Conservation (phyloP, 1,140 invertebrate species). For the Drosophila micromelanica region DNA sequence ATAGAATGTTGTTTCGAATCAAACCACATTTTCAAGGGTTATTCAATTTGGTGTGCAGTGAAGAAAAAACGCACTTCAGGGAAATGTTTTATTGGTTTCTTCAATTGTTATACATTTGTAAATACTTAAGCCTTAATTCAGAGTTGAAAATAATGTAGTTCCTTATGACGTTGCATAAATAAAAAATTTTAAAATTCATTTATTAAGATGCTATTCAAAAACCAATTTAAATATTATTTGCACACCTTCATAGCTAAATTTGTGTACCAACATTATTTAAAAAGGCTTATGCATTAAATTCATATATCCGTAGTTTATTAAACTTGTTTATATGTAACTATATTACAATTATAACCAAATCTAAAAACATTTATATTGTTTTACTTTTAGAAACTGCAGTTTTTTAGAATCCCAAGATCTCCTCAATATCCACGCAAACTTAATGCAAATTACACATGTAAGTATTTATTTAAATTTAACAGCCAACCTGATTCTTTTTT, state of each 20-base stretch:
- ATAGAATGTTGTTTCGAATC: conserved; percentile 2
- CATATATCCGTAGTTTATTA: too few relatives aligned
- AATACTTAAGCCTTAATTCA: neutral
- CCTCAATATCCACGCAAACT: conserved; percentile 37
- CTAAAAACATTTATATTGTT: neutral
- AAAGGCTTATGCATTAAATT: too few relatives aligned
- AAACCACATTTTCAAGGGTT: conserved; percentile 49
- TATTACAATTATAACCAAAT: conserved; percentile 2
- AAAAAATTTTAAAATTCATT: neutral
- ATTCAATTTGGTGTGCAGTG: conserved; percentile 30
- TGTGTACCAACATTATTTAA: too few relatives aligned
- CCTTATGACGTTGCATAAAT: neutral
- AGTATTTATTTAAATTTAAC: conserved; percentile 9
- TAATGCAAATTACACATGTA: conserved; percentile 69
- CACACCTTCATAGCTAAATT: too few relatives aligned
- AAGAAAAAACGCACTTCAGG: conserved; percentile 15
- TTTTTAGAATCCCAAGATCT: conserved; percentile 49
- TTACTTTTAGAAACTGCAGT: conserved; percentile 41
- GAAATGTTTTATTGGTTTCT: conserved; percentile 26
- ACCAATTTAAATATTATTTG: neutral
- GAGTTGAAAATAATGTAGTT: neutral
- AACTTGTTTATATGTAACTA: neutral
- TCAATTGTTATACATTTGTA: conserved; percentile 6
- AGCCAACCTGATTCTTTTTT: too few relatives aligned
- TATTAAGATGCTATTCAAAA: neutral